Percentiles rank a stretch among this genome's conserved stretches.
Evolutionary conservation across 2,797 vertebrate genomes (phyloP).

Genomic region (Enteromius viviparus): DNA sequence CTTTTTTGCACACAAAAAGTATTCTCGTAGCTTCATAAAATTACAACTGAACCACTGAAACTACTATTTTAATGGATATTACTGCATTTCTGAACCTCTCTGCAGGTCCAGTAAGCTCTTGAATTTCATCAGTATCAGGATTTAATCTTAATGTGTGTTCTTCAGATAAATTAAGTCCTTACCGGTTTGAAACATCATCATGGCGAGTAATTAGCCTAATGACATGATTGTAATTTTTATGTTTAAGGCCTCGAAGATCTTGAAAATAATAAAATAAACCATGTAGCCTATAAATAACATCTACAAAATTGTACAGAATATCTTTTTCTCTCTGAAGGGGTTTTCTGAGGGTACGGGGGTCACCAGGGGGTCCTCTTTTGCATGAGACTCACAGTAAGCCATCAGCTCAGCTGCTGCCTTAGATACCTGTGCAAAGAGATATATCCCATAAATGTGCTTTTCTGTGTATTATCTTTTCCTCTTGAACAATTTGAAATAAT

Average conservation of each 20-base stretch:
- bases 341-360: slow-evolving; percentile 76
- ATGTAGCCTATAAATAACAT: background rate
- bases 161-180: background rate
- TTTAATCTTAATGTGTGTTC: background rate
- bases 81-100: background rate
- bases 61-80: too few species aligned
- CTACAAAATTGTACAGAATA: slow-evolving; percentile 76
- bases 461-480: background rate
- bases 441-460: background rate
- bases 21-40: too few species aligned
- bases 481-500: background rate
- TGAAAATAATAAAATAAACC: slow-evolving; percentile 8
- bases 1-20: too few species aligned
- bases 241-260: background rate
- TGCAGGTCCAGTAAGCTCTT: background rate
- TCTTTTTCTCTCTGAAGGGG: slow-evolving; percentile 81
- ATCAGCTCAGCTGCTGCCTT: slow-evolving; percentile 88
- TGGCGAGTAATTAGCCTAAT: background rate
- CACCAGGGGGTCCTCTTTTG: slow-evolving; percentile 87
- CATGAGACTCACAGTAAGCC: slow-evolving; percentile 86
- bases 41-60: too few species aligned
- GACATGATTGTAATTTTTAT: background rate
- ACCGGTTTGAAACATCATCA: background rate
- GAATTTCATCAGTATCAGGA: background rate
- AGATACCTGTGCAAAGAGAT: slow-evolving; percentile 78